A percentile compares a stretch with the other conserved stretches of the same genome.
Evolutionary conservation across 1,140 invertebrate genomes (phyloP).

Genomic region (Sminthurides bifidus): DNA sequence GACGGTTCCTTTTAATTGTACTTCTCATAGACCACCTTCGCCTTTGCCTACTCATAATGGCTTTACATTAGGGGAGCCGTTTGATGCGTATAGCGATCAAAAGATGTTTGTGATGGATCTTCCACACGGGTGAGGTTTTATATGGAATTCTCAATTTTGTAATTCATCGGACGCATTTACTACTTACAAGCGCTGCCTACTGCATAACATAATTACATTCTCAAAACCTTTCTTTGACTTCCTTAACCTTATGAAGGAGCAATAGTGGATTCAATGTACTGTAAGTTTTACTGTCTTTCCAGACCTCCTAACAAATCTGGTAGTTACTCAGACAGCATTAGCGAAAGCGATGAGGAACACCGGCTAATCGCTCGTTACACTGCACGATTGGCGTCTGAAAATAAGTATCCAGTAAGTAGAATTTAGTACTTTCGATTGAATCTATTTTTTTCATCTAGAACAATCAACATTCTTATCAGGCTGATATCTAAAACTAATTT

Average conservation of each 20-base stretch:
- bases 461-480: too few species aligned
- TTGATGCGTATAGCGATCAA: conserved; percentile 28
- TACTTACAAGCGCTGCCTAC: too few species aligned
- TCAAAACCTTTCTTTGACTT: too few species aligned
- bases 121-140: conserved; percentile 16
- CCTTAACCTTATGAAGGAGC: too few species aligned
- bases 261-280: too few species aligned
- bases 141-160: too few species aligned
- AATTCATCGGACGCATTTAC: not conserved
- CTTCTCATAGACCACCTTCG: conserved; percentile 57
- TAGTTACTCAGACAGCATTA: conserved; percentile 39
- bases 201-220: too few species aligned
- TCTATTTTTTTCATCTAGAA: not conserved
- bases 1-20: not conserved
- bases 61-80: conserved; percentile 44
- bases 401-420: conserved; percentile 61
- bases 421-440: not conserved
- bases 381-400: conserved; percentile 80
- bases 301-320: conserved; percentile 35
- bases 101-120: conserved; percentile 28
- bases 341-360: conserved; percentile 80
- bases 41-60: conserved; percentile 78
- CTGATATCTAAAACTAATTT: too few species aligned
- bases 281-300: too few species aligned
- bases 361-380: conserved; percentile 91